Evolutionary conservation across 2,113 vertebrate species (phyloP), one percentile per base, ranked within the genome.

Genomic region (Myiozetetes cayanensis): DNA sequence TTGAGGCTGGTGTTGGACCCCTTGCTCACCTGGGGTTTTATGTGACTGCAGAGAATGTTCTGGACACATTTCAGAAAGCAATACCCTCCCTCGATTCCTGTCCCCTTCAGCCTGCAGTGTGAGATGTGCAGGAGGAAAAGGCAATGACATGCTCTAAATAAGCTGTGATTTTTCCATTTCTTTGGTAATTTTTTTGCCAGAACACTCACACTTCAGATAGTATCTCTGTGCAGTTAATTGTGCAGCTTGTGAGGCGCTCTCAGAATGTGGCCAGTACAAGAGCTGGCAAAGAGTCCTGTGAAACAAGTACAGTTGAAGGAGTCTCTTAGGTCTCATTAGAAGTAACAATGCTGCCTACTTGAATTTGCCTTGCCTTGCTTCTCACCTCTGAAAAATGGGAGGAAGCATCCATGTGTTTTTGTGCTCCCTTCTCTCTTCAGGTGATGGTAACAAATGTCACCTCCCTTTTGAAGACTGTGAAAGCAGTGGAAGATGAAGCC

Each of bases 381-480:
- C 35, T 24, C 46, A 16, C 24, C 27, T 84, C 55, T 86, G 70
- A 74, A 61, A 81, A 78, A 56, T 5, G 6, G 25, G 17, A 66
- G 17, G 50, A 71, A 93, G 28, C 25, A 76, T 35, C 89, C 39
- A 22, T 3, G 0, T 37, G 1, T 28, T 52, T 55, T 80, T 58
- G 25, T 95, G 58, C 37, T 37, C 33, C 20, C 33, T 27, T 91
- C 74, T 94, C 30, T 77, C 79, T 95, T 52, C 94, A 99, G 99
- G 99, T 99, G 85, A 99, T 99, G 99, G 99, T 99, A 92, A 99
- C 99, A 80, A 99, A 99, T 21, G 99, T 99, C 92, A 99, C 99
- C 12, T 99, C 99, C 5, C 99, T 99, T 84, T 98, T 99, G 94
- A 99, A 99, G 98, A 99, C 99, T 5, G 99, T 99, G 94, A 99